Percentiles rank a stretch among this genome's conserved stretches.
Evolutionary conservation across 1,140 invertebrate genomes (phyloP).

Genomic region (Zaprionus capensis): DNA sequence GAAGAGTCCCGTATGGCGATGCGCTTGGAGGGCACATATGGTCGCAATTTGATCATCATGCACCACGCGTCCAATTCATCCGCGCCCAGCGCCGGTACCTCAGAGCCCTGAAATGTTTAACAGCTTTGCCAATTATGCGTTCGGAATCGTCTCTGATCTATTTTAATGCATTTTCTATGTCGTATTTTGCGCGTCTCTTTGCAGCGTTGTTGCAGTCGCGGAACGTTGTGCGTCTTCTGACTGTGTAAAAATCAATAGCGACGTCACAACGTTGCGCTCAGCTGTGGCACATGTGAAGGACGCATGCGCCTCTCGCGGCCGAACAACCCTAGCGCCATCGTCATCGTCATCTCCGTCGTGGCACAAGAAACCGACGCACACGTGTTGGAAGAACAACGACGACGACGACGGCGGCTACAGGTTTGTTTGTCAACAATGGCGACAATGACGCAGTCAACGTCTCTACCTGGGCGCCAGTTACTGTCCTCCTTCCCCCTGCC

Average conservation of each 20-base stretch:
- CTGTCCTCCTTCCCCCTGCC: neutral
- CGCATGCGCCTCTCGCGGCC: constrained; percentile 46
- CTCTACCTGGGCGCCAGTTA: constrained; percentile 53
- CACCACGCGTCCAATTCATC: constrained; percentile 29
- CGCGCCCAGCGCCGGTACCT: constrained; percentile 13
- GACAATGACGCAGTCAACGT: constrained; percentile 42
- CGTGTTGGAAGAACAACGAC: constrained; percentile 48
- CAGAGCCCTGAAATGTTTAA: constrained; percentile 32
- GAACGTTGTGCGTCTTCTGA: constrained; percentile 56
- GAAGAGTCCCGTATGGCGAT: constrained; percentile 83
- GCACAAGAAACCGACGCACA: constrained; percentile 36
- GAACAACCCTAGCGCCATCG: constrained; percentile 15
- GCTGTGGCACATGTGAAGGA: constrained; percentile 31
- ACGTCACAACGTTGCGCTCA: constrained; percentile 64
- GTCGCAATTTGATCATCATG: constrained; percentile 83
- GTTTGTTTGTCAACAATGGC: constrained; percentile 77
- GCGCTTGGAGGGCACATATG: constrained; percentile 83
- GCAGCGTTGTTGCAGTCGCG: constrained; percentile 46
- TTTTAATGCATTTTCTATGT: constrained; percentile 27
- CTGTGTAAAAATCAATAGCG: constrained; percentile 72
- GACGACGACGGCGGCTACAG: constrained; percentile 52
- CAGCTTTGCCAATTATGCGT: neutral
- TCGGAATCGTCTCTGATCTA: neutral
- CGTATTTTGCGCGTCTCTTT: constrained; percentile 20
- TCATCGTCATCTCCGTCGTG: neutral